Evolutionary conservation across 2,113 vertebrate species (phyloP), one percentile per base, ranked within the genome.

Genomic region (Lepus timidus): DNA sequence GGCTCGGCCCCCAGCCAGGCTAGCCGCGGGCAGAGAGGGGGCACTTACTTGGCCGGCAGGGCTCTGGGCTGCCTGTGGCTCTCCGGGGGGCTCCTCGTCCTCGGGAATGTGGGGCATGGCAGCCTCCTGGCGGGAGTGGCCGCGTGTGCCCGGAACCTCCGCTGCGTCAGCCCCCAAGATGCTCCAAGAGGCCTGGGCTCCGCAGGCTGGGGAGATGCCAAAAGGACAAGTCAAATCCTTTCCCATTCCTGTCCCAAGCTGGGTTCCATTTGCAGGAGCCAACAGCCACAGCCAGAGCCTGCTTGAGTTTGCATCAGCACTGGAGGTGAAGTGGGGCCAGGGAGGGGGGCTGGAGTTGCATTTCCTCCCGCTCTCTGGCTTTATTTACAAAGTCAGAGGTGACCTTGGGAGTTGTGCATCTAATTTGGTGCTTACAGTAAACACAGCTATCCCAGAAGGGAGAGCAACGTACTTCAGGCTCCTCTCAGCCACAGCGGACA

Each of bases 81-180:
- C 99, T 22, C 98, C 98, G 74, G 99, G 98, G 95, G 99, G 99
- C 98, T 99, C 99, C 88, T 99, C 98, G 44, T 99, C 99, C 98
- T 99, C 99, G 2, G 99, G 99, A 96, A 99, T 97, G 62, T 99
- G 99, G 98, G 99, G 99, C 99, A 99, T 99, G 97, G 90, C 98
- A 98, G 94, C 95, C 97, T 9, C 19, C 97, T 96, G 96, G 98
- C 85, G 92, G 94, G 67, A 97, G 92, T 85, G 88, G 93, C 97
- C 95, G 85, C 83, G 94, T 96, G 93, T 95, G 96, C 98, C 91
- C 14, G 95, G 96, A 96, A 96, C 94, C 94, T 96, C 96, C 74
- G 74, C 96, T 98, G 97, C 67, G 91, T 96, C 97, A 98, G 96
- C 58, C 36, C 96, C 96, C 97, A 95, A 96, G 95, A 88, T 95